Conservation (phyloP, 2,797 vertebrate species). For the Gymnothorax reevesii region DNA sequence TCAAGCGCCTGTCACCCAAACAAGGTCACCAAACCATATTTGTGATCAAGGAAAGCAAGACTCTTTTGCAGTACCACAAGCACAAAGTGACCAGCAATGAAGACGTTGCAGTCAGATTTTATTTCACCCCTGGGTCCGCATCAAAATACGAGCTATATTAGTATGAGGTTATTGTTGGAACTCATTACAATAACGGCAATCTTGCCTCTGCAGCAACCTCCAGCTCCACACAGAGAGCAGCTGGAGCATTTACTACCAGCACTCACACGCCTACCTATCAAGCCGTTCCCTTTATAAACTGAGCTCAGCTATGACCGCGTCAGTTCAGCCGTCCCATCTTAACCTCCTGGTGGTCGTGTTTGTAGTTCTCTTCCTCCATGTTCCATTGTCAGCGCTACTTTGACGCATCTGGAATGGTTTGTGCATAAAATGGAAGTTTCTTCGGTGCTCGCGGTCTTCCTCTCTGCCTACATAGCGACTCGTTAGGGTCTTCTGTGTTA, state of each 20-base stretch:
- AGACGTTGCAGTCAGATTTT: neutral
- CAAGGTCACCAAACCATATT: neutral
- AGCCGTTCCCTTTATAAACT: neutral
- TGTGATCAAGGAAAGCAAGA: neutral
- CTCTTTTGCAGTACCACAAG: neutral
- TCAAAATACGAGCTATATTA: neutral
- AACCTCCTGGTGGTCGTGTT: no score
- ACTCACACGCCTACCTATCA: neutral
- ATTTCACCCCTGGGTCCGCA: neutral
- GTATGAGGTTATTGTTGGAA: neutral
- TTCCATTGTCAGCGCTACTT: no score
- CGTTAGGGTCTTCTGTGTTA: no score
- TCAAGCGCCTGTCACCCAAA: neutral
- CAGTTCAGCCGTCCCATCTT: no score
- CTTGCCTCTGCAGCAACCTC: neutral
- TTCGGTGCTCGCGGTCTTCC: no score
- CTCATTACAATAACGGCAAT: neutral
- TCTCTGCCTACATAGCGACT: no score
- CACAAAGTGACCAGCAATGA: neutral
- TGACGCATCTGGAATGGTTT: no score
- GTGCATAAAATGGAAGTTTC: no score
- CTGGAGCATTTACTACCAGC: neutral
- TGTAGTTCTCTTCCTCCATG: no score
- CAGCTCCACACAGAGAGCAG: neutral
- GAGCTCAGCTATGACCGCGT: no score